phyloP scores from a whole-genome alignment of 1,140 invertebrate genomes.

The Muscidifurax raptorellus region DNA sequence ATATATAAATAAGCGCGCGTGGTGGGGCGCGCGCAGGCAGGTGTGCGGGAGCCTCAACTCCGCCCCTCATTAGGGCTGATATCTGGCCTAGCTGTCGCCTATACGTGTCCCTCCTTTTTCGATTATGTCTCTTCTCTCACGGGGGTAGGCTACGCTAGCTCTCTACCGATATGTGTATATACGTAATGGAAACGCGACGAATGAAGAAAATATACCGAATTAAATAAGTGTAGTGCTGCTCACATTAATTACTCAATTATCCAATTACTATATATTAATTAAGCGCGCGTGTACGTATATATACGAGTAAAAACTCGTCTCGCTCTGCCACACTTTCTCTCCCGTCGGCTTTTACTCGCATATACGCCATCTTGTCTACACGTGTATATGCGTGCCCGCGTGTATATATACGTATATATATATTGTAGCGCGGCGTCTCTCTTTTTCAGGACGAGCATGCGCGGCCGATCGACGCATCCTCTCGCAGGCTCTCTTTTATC shows the following conservation, averaged over 20 bases:
- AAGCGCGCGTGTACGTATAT: not conserved
- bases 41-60: slow-evolving; percentile 57
- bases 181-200: not conserved
- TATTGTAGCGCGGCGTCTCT: not conserved
- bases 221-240: too few relatives aligned
- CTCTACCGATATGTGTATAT: not conserved
- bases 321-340: not conserved
- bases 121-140: slow-evolving; percentile 19
- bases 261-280: not conserved
- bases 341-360: not conserved
- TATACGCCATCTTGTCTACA: not conserved
- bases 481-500: not conserved
- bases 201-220: too few relatives aligned
- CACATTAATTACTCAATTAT: not conserved
- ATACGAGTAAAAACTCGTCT: not conserved
- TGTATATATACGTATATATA: not conserved
- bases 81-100: slow-evolving; percentile 60
- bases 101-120: slow-evolving; percentile 63
- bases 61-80: slow-evolving; percentile 63
- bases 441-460: slow-evolving; percentile 4
- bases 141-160: not conserved
- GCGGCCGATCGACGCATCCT: not conserved
- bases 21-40: slow-evolving; percentile 58
- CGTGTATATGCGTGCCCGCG: too few relatives aligned
- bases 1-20: not conserved